Evolutionary conservation across 92 coral and sea anemone genomes (phyloP).

Genomic region (Porites cylindrica): DNA sequence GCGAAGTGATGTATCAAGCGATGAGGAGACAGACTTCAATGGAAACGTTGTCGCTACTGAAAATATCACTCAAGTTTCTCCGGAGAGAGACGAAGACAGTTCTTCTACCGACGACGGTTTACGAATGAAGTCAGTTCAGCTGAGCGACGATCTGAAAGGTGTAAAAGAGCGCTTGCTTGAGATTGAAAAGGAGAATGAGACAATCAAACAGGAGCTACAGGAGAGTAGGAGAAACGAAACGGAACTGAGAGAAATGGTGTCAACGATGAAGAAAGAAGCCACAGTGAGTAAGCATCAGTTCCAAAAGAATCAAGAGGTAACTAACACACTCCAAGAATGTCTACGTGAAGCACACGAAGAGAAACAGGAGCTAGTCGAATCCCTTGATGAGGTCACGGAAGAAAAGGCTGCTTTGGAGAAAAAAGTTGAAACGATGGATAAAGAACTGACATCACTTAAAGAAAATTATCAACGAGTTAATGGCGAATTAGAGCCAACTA

Average conservation of each 20-base stretch:
- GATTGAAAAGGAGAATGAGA: slow-evolving; percentile 81
- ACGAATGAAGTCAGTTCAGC: background rate
- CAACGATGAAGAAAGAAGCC: slow-evolving; percentile 76
- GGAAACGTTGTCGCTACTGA: slow-evolving; percentile 3
- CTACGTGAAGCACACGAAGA: slow-evolving; percentile 90
- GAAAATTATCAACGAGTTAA: slow-evolving; percentile 29
- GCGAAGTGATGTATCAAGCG: background rate
- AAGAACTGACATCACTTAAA: slow-evolving; percentile 50
- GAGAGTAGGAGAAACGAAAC: slow-evolving; percentile 75
- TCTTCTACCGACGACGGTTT: background rate
- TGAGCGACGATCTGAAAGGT: slow-evolving; percentile 48
- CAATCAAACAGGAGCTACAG: slow-evolving; percentile 68
- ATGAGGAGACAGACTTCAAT: slow-evolving; percentile 14
- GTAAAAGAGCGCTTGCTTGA: slow-evolving; percentile 67
- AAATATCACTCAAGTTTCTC: background rate
- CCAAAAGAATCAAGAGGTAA: slow-evolving; percentile 71
- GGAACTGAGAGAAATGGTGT: slow-evolving; percentile 64
- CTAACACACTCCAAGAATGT: slow-evolving; percentile 83
- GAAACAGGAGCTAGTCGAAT: slow-evolving; percentile 81
- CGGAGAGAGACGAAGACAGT: background rate
- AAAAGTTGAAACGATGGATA: slow-evolving; percentile 55
- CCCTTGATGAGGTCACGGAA: slow-evolving; percentile 81
- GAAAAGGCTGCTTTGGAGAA: slow-evolving; percentile 70
- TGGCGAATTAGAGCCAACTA: slow-evolving; percentile 18
- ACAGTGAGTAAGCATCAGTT: slow-evolving; percentile 70